Evolutionary conservation across 2,888 invertebrate genomes (phyloP).

Genomic region (Charanyca ferruginea): DNA sequence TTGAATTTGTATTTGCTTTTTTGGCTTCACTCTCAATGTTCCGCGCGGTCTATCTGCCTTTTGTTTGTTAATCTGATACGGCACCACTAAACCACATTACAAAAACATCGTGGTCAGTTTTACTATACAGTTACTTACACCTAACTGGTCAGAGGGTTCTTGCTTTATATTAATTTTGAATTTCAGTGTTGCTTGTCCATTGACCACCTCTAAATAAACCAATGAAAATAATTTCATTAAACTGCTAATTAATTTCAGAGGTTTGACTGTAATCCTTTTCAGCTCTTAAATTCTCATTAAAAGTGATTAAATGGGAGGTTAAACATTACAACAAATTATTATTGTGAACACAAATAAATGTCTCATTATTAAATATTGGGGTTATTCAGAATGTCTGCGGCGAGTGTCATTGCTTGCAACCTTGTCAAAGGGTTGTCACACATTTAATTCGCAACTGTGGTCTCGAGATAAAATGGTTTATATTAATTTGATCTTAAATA

Average conservation of each 20-base stretch:
- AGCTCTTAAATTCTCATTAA: constrained; percentile 23
- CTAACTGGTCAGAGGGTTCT: too few relatives aligned
- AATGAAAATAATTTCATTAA: not conserved
- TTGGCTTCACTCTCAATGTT: too few relatives aligned
- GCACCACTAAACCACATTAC: too few relatives aligned
- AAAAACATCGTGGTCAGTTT: too few relatives aligned
- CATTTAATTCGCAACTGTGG: not conserved
- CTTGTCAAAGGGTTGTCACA: not conserved
- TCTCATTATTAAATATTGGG: constrained; percentile 5
- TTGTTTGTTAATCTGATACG: too few relatives aligned
- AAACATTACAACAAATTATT: constrained; percentile 1
- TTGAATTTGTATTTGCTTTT: too few relatives aligned
- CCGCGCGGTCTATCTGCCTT: too few relatives aligned
- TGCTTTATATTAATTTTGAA: not conserved
- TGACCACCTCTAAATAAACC: not conserved
- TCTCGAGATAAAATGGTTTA: not conserved
- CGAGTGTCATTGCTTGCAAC: not conserved
- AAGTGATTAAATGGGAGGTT: constrained; percentile 11
- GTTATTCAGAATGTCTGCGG: constrained; percentile 9
- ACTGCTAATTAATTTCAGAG: not conserved
- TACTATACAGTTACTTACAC: too few relatives aligned
- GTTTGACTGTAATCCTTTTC: not conserved
- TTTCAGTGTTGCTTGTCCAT: not conserved
- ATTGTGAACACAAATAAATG: constrained; percentile 6
- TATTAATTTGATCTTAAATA: too few relatives aligned